Evolutionary conservation across 37 sponge, comb jelly and placozoan genomes (phyloP).

Genomic region (Beroe ovata): DNA sequence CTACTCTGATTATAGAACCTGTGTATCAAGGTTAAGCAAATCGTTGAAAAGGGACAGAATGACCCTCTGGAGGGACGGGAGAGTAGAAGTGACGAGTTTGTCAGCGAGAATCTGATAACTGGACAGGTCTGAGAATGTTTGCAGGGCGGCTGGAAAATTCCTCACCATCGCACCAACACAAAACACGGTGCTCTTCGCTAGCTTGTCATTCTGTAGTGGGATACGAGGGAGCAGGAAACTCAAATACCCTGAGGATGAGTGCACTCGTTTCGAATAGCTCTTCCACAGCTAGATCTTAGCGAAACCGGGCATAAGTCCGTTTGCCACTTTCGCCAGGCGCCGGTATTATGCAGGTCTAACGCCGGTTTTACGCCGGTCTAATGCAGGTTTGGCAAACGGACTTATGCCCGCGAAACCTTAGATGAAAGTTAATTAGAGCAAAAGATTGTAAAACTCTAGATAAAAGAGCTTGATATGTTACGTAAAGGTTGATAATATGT

Average conservation of each 20-base stretch:
- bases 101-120: neutral
- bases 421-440: neutral
- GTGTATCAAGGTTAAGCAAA: neutral
- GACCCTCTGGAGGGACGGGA: slow-evolving; percentile 5
- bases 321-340: too few relatives aligned
- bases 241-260: slow-evolving; percentile 24
- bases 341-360: too few relatives aligned
- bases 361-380: too few relatives aligned
- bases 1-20: too few relatives aligned
- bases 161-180: neutral
- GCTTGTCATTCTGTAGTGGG: neutral
- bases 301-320: too few relatives aligned
- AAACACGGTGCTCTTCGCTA: slow-evolving; percentile 3
- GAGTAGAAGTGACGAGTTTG: neutral
- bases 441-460: neutral
- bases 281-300: too few relatives aligned
- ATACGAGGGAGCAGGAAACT: neutral
- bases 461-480: too few relatives aligned
- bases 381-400: too few relatives aligned
- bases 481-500: too few relatives aligned
- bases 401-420: too few relatives aligned
- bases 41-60: slow-evolving; percentile 19
- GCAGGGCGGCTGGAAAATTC: slow-evolving; percentile 12
- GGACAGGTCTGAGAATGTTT: neutral
- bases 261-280: too few relatives aligned